phyloP scores from a whole-genome alignment of 1,140 invertebrate genomes.

The Ceratoteleas bidentatus region DNA sequence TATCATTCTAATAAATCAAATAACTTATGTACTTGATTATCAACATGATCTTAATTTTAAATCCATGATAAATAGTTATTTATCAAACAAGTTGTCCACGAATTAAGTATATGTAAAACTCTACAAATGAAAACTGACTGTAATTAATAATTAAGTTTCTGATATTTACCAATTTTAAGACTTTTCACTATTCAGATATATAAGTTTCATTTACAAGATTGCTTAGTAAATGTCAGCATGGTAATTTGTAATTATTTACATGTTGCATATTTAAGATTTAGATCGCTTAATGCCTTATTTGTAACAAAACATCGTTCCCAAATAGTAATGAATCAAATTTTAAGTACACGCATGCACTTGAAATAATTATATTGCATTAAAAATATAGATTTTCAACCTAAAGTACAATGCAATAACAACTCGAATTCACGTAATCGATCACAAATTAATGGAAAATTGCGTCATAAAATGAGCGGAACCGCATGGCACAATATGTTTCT shows the following conservation, averaged over 20 bases:
- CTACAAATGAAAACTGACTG: no score
- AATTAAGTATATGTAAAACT: no score
- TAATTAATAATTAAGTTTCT: background rate
- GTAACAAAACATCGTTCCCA: slow-evolving; percentile 3
- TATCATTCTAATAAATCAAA: no score
- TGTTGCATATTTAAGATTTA: slow-evolving; percentile 12
- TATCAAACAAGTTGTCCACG: no score
- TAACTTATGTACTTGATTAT: no score
- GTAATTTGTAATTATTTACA: slow-evolving; percentile 16
- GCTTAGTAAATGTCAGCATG: slow-evolving; percentile 18
- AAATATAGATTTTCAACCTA: slow-evolving; percentile 18
- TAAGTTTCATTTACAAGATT: background rate
- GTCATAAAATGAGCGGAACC: slow-evolving; percentile 7
- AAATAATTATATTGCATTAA: slow-evolving; percentile 12
- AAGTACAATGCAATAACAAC: slow-evolving; percentile 37
- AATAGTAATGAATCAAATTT: slow-evolving; percentile 13
- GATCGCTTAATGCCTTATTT: slow-evolving; percentile 18
- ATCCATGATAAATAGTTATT: no score
- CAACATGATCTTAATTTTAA: no score
- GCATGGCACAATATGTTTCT: slow-evolving; percentile 22
- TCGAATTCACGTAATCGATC: slow-evolving; percentile 28
- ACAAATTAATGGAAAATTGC: slow-evolving; percentile 21
- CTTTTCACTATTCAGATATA: slow-evolving; percentile 7
- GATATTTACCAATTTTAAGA: no score
- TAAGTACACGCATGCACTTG: slow-evolving; percentile 40